These are phyloP conservation scores for Suricata suricatta DNA, from an alignment of 2,113 vertebrate genomes.

Conservation along the genomic window DNA sequence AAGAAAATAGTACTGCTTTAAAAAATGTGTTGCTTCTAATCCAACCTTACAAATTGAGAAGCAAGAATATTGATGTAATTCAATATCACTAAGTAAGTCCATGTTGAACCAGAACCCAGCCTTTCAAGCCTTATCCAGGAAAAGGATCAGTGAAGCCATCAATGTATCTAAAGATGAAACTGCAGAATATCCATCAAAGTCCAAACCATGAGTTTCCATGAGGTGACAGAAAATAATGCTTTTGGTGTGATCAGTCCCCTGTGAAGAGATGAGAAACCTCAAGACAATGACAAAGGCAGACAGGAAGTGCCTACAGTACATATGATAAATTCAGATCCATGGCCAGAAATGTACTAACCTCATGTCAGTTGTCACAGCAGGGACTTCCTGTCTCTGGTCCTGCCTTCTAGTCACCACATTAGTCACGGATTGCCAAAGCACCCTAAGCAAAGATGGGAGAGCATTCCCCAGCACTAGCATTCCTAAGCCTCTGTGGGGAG, in stretches of 20 bases:
- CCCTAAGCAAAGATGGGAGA: background rate
- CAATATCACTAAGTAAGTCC: background rate
- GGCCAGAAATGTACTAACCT: background rate
- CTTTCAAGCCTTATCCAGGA: background rate
- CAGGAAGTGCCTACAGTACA: background rate
- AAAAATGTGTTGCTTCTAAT: background rate
- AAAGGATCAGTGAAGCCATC: background rate
- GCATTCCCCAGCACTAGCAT: too few species aligned
- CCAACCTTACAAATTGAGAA: background rate
- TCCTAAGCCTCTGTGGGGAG: background rate
- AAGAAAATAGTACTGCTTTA: background rate
- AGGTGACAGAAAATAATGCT: background rate
- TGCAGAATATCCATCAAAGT: background rate
- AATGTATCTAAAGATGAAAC: background rate
- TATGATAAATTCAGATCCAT: background rate
- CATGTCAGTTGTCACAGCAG: background rate
- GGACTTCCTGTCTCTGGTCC: background rate
- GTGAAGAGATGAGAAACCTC: background rate
- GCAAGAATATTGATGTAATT: background rate
- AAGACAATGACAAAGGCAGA: background rate
- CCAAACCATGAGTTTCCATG: background rate
- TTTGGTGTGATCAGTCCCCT: background rate
- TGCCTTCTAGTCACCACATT: background rate
- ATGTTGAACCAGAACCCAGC: background rate
- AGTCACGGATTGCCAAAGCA: background rate